phyloP scores from a whole-genome alignment of 2,113 vertebrate species.

The Astur gentilis region DNA sequence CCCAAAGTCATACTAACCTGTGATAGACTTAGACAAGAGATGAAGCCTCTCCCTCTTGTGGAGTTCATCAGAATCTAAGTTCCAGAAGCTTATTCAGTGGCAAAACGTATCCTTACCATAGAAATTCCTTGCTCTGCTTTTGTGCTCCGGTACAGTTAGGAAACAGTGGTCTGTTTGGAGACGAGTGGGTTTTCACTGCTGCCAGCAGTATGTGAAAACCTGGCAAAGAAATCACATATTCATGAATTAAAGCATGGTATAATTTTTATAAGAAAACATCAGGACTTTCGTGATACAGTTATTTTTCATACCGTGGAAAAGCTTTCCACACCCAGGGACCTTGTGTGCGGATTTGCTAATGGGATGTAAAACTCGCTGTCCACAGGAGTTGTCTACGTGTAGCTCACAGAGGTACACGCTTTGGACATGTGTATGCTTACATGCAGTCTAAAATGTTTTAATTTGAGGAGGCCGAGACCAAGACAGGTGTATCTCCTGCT shows the following conservation, averaged over 20 bases:
- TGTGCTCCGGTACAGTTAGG: not conserved
- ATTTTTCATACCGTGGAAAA: not conserved
- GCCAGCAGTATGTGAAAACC: not conserved
- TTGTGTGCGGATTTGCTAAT: not conserved
- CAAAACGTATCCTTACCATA: not conserved
- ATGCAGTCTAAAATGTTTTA: not conserved
- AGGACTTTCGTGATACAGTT: not conserved
- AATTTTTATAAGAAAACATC: not conserved
- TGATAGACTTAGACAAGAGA: not conserved
- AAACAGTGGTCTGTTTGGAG: not conserved
- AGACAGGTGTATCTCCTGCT: not conserved
- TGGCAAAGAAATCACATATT: not conserved
- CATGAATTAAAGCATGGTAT: not conserved
- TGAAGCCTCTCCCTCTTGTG: not conserved
- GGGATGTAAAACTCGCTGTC: not conserved
- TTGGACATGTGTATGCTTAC: not conserved
- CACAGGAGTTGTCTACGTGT: not conserved
- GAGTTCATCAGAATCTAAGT: not conserved
- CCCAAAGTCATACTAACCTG: not conserved
- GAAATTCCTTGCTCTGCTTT: not conserved
- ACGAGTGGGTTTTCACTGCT: not conserved
- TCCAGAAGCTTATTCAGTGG: not conserved
- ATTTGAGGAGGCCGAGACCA: too few relatives aligned
- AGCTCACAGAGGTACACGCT: fast-evolving
- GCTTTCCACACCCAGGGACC: not conserved